phyloP scores from a whole-genome alignment of 2,113 vertebrate species.

The Labeo rohita region DNA sequence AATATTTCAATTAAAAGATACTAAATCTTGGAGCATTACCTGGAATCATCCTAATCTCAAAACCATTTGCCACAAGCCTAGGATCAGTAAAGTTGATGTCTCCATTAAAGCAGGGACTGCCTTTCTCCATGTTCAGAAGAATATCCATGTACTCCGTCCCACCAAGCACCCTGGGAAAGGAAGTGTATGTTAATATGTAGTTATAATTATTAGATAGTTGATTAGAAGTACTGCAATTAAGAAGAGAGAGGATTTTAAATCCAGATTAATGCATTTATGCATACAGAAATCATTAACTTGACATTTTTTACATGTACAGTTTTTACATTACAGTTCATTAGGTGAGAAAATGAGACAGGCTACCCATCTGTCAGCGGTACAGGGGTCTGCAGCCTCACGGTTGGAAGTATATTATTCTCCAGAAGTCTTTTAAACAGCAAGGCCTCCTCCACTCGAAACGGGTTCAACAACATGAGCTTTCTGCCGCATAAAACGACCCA shows the following conservation, averaged over 20 bases:
- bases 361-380: conserved; percentile 90
- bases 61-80: conserved; percentile 90
- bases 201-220: neutral
- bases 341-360: conserved; percentile 55
- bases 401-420: conserved; percentile 87
- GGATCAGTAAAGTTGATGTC: conserved; percentile 82
- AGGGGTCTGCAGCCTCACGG: conserved; percentile 82
- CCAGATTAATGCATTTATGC: neutral
- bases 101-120: conserved; percentile 70
- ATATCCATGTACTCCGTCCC: conserved; percentile 80
- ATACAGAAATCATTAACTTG: neutral
- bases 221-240: neutral
- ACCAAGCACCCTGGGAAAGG: conserved; percentile 78
- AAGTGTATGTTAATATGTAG: neutral
- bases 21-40: conserved; percentile 75
- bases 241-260: neutral
- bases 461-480: conserved; percentile 87
- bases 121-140: conserved; percentile 83
- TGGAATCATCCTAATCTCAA: conserved; percentile 86
- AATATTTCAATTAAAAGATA: neutral
- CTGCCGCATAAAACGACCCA: conserved; percentile 86
- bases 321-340: neutral
- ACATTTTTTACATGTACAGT: neutral
- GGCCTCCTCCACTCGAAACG: conserved; percentile 90
- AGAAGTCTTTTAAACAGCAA: conserved; percentile 88